Evolutionary conservation across 2,797 vertebrate genomes (phyloP).

Genomic region (Protosalanx chinensis): DNA sequence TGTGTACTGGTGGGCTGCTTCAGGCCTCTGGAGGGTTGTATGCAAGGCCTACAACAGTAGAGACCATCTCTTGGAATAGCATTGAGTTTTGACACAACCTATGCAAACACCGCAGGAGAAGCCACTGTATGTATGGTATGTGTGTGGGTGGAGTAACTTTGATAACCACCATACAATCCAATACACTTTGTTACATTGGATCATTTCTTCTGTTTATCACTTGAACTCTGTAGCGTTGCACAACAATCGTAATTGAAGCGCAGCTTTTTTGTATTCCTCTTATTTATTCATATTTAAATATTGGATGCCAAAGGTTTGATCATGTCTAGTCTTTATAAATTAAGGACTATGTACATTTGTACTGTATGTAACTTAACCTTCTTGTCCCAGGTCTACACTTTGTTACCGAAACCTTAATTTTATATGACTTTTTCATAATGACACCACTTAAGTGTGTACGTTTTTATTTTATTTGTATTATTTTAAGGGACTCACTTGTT

Average conservation of each 20-base stretch:
- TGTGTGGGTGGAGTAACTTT: not conserved
- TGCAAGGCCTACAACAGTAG: not conserved
- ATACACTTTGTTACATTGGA: conserved; percentile 1
- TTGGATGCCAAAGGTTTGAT: conserved; percentile 61
- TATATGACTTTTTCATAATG: conserved; percentile 7
- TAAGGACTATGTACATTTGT: conserved; percentile 26
- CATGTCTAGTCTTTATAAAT: conserved; percentile 38
- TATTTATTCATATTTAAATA: conserved; percentile 50
- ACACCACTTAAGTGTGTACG: not conserved
- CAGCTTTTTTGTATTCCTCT: conserved; percentile 35
- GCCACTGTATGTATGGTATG: not conserved
- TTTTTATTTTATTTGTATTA: conserved; percentile 1
- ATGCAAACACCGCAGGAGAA: conserved; percentile 42
- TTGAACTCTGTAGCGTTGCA: conserved; percentile 33
- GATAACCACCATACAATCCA: conserved; percentile 21
- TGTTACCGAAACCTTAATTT: conserved; percentile 36
- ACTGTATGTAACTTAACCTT: conserved; percentile 10
- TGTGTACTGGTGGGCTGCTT: not conserved
- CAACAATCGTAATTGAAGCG: conserved; percentile 21
- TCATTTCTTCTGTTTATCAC: conserved; percentile 25
- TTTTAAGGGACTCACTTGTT: conserved; percentile 4
- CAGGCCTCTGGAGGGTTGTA: not conserved
- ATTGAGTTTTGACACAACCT: conserved; percentile 33
- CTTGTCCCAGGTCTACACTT: conserved; percentile 24
- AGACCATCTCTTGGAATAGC: conserved; percentile 31